Percentiles rank a stretch among this genome's conserved stretches.
Evolutionary conservation across 2,888 invertebrate species (phyloP).

Genomic region (Pedicia rivosa): DNA sequence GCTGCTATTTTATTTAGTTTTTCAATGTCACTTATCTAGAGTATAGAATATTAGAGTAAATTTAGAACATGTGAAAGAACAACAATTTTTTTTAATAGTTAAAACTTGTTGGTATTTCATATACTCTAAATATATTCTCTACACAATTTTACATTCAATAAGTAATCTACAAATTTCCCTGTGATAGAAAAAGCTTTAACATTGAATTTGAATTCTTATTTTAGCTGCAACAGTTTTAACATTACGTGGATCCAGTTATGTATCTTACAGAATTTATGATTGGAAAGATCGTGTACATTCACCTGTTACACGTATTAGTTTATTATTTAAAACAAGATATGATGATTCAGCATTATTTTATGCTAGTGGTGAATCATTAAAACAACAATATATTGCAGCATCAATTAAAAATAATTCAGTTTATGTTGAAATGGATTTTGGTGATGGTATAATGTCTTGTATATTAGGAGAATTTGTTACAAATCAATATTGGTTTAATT

Average conservation of each 20-base stretch:
- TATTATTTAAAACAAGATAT: slow-evolving; percentile 79
- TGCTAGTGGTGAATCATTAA: slow-evolving; percentile 73
- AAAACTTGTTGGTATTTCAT: no score
- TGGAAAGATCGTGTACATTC: slow-evolving; percentile 86
- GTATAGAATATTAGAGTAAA: no score
- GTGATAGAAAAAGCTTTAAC: no score
- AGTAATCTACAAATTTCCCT: no score
- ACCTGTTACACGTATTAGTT: slow-evolving; percentile 68
- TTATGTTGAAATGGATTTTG: slow-evolving; percentile 76
- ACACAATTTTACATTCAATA: no score
- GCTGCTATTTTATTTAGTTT: no score
- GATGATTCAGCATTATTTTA: slow-evolving; percentile 87
- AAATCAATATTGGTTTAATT: slow-evolving; percentile 73
- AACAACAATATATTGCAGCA: slow-evolving; percentile 79
- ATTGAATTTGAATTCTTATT: no score
- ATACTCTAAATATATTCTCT: no score
- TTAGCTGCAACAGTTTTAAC: slow-evolving; percentile 76
- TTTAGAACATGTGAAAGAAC: no score
- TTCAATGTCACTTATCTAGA: no score
- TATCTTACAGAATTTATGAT: slow-evolving; percentile 82
- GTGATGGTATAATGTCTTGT: slow-evolving; percentile 55
- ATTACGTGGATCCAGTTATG: slow-evolving; percentile 77
- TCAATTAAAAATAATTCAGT: slow-evolving; percentile 71
- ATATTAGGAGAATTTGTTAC: slow-evolving; percentile 52
- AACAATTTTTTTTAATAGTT: no score